Percentiles rank a stretch among this genome's conserved stretches.
phyloP scores from a whole-genome alignment of 2,888 invertebrate genomes.

The Eucera pruinosa region DNA sequence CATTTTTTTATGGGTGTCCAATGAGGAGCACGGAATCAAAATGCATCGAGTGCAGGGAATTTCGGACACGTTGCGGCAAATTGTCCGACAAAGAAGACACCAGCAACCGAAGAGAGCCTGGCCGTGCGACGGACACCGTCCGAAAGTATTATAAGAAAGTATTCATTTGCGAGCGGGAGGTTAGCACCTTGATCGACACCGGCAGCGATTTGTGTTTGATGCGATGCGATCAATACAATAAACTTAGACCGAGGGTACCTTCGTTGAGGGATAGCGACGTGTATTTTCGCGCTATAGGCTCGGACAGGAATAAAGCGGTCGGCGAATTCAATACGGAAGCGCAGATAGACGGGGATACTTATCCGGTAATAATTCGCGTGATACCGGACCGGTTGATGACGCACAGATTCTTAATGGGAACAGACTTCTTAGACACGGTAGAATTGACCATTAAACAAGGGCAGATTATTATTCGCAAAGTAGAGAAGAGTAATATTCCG shows the following conservation, averaged over 20 bases:
- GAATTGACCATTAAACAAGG: conserved; percentile 1
- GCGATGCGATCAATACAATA: neutral
- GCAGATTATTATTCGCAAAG: neutral
- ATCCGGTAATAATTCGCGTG: conserved; percentile 6
- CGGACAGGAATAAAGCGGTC: neutral
- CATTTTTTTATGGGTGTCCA: too few species aligned
- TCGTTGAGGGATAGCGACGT: neutral
- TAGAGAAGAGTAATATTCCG: neutral
- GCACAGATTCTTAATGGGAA: conserved; percentile 4
- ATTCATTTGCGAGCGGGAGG: too few species aligned
- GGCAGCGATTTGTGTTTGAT: neutral
- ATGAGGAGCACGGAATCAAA: too few species aligned
- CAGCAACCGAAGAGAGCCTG: too few species aligned
- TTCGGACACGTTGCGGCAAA: too few species aligned
- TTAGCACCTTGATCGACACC: neutral
- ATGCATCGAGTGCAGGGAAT: too few species aligned
- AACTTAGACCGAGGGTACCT: neutral
- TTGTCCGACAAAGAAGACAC: too few species aligned
- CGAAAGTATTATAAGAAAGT: too few species aligned
- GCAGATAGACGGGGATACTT: conserved; percentile 6
- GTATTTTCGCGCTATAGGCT: conserved; percentile 18
- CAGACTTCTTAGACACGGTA: conserved; percentile 25
- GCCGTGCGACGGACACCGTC: too few species aligned
- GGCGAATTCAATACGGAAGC: conserved; percentile 8
- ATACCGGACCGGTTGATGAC: neutral